A percentile compares a stretch with the other conserved stretches of the same genome.
Evolutionary conservation across 2,797 vertebrate species (phyloP).

Genomic region (Glossophaga mutica): DNA sequence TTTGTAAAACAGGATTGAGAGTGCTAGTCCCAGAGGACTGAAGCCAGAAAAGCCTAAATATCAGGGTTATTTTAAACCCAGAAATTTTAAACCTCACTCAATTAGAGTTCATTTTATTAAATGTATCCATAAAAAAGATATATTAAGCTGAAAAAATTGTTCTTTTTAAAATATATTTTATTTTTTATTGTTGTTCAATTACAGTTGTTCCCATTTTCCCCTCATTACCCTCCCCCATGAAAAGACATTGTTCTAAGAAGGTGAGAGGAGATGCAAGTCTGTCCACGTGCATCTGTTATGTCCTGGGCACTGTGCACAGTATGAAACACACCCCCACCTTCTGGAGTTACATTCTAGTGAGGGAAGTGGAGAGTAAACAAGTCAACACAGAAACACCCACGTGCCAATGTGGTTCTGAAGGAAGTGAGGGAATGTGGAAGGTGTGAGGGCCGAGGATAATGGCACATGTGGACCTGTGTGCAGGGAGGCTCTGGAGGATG

Average conservation of each 20-base stretch:
- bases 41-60: background rate
- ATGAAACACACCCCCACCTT: background rate
- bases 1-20: background rate
- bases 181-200: too few species aligned
- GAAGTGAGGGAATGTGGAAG: background rate
- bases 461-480: rapidly evolving
- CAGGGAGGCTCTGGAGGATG: background rate
- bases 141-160: background rate
- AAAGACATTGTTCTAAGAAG: background rate
- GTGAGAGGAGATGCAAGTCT: background rate
- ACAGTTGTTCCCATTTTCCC: too few species aligned
- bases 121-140: background rate
- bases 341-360: background rate
- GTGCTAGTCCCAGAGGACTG: background rate
- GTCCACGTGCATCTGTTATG: background rate
- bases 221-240: too few species aligned
- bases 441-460: background rate
- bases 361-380: background rate
- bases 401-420: background rate
- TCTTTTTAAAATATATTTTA: too few species aligned
- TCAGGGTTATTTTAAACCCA: background rate
- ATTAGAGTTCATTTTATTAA: background rate
- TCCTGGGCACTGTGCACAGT: background rate
- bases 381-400: background rate
- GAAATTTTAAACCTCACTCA: background rate